Evolutionary conservation across 2,113 vertebrate species (phyloP), one percentile per base, ranked within the genome.

Genomic region (Nibea albiflora): DNA sequence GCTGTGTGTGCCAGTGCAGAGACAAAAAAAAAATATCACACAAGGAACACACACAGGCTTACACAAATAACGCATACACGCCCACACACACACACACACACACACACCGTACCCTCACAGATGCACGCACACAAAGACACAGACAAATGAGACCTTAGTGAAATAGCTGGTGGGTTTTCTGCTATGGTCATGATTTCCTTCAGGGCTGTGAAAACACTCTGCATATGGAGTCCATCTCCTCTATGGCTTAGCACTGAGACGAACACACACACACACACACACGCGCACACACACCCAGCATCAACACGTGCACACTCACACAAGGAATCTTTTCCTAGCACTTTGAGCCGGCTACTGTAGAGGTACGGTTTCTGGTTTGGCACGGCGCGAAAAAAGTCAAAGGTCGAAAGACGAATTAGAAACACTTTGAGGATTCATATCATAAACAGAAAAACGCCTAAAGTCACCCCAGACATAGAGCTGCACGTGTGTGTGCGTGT

Each of bases 151-250:
- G 91, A 90, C 89, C 88, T 87, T 76, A 83, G 84, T 80, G 75
- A 88, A 90, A 90, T 89, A 90, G 81, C 85, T 85, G 54, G 70
- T 80, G 86, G 87, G 80, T 91, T 93, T 92, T 89, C 65, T 90
- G 88, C 89, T 85, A 82, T 79, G 90, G 89, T 92, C 91, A 92
- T 89, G 89, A 89, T 92, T 93, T 94, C 92, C 89, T 92, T 79
- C 85, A 89, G 90, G 93, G 90, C 92, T 94, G 91, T 91, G 83
- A 93, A 91, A 93, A 91, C 93, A 93, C 78, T 75, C 91, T 90
- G 89, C 91, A 93, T 93, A 93, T 94, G 93, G 93, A 92, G 87
- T 91, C 86, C 93, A 94, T 94, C 93, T 93, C 90, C 90, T 92
- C 89, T 82, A 88, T 62, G 88, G 92, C 89, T 93, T 89, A 91